Evolutionary conservation across 2,797 vertebrate species (phyloP), one percentile per base, ranked within the genome.

Genomic region (Morelia viridis): DNA sequence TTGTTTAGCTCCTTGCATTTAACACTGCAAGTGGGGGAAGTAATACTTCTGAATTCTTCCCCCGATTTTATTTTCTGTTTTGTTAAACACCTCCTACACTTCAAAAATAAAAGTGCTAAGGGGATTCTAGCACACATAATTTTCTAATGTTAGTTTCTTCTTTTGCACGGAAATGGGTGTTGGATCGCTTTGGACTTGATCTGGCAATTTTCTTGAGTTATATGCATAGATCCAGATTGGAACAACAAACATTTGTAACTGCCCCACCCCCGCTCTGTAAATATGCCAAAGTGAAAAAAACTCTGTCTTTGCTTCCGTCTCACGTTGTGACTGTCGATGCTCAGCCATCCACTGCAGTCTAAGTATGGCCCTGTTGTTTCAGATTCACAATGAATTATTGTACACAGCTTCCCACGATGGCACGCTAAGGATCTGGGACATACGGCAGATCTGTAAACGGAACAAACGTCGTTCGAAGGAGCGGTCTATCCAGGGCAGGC

Each of bases 391-490:
- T 0, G 97, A 97, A 89, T 91, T 97, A 93, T 97, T 98, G 62
- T 98, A 98, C 96, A 98, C 98, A 0, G 98, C 97, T 26, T 98
- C 98, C 90, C 98, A 98, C 0, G 98, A 98, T 0, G 97, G 98
- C 88, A 97, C 97, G 0, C 96, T 98, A 2, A 94, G 98, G 90
- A 95, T 98, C 6, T 98, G 98, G 98, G 98, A 98, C 56, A 96
- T 98, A 92, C 96, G 96, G 7, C 97, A 97, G 0, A 95, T 98
- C 41, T 96, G 95, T 91, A 96, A 97, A 93, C 87, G 95, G 5
- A 90, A 93, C 5, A 95, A 95, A 90, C 89, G 92, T 35, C 92
- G 96, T n/a, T 9, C 92, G 94, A 96, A 96, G 92, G 96, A 97
- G 76, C 91, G 93, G 50, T 94, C 94, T 17, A 83, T 89, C 60